Conservation (phyloP, 2,113 vertebrate species). For the Leptobrachium leishanense region DNA sequence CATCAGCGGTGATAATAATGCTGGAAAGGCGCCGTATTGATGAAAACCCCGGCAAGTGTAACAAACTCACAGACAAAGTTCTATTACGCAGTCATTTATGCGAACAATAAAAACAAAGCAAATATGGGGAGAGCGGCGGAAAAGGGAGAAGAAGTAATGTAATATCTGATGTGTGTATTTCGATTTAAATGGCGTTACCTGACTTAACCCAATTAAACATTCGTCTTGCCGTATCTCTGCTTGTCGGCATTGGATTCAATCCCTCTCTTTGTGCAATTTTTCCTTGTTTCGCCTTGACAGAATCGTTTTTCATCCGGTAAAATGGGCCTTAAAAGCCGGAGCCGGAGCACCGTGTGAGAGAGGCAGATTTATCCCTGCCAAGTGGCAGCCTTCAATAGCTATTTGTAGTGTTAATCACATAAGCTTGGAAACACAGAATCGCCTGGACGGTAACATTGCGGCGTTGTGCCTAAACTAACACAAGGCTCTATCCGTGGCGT, state of each 20-base stretch:
- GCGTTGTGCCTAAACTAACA: too few relatives aligned
- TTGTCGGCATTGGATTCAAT: constrained; percentile 58
- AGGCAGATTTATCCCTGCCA: constrained; percentile 47
- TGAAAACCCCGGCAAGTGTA: constrained; percentile 40
- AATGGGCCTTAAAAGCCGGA: constrained; percentile 62
- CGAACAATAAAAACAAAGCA: constrained; percentile 30
- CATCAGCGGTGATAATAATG: constrained; percentile 55
- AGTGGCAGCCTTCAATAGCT: constrained; percentile 6
- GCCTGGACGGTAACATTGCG: too few relatives aligned
- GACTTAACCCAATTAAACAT: constrained; percentile 58
- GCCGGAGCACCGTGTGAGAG: constrained; percentile 61
- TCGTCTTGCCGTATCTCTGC: constrained; percentile 56
- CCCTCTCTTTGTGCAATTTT: constrained; percentile 57
- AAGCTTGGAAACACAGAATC: too few relatives aligned
- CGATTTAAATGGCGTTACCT: constrained; percentile 49
- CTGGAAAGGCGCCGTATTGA: constrained; percentile 51
- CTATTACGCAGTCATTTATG: constrained; percentile 34
- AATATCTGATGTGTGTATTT: constrained; percentile 55
- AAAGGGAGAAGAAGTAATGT: constrained; percentile 37
- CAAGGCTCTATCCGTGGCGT: too few relatives aligned
- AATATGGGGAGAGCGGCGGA: background rate
- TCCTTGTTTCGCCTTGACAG: constrained; percentile 60
- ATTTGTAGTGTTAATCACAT: background rate
- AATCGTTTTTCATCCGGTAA: constrained; percentile 66
- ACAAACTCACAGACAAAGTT: constrained; percentile 27